These are phyloP conservation scores for Thereva unica DNA, from an alignment of 2,888 invertebrate species.

Conservation along the genomic window DNA sequence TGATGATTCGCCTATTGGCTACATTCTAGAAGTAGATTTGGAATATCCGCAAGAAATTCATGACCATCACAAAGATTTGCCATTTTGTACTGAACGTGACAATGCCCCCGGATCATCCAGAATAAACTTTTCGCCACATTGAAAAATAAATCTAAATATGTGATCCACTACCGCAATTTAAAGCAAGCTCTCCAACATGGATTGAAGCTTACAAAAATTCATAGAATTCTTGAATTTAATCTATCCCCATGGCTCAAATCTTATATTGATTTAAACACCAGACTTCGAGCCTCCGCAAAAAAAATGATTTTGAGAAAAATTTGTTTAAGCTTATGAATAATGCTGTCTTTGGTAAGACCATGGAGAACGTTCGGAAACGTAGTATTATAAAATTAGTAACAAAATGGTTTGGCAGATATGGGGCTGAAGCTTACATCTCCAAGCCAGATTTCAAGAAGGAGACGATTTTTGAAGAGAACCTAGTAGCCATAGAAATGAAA, in stretches of 20 bases:
- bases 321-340: slow-evolving; percentile 23
- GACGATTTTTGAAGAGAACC: too few species aligned
- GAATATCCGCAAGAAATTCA: too few species aligned
- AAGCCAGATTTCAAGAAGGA: slow-evolving; percentile 36
- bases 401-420: slow-evolving; percentile 41
- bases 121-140: slow-evolving; percentile 46
- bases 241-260: slow-evolving; percentile 42
- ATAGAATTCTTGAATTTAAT: slow-evolving; percentile 46
- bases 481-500: too few species aligned
- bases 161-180: slow-evolving; percentile 47
- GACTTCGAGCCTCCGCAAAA: neutral
- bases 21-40: too few species aligned
- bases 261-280: slow-evolving; percentile 11
- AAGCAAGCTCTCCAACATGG: slow-evolving; percentile 47
- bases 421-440: slow-evolving; percentile 16
- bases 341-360: slow-evolving; percentile 38
- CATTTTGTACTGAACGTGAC: too few species aligned
- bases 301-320: slow-evolving; percentile 6
- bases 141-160: slow-evolving; percentile 45
- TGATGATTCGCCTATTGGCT: too few species aligned
- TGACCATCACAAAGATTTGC: too few species aligned
- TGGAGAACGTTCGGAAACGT: slow-evolving; percentile 44
- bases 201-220: slow-evolving; percentile 47
- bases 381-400: slow-evolving; percentile 39
- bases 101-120: too few species aligned